Percentiles rank a stretch among this genome's conserved stretches.
Evolutionary conservation across 1,140 invertebrate species (phyloP).

Genomic region (Orius insidiosus): DNA sequence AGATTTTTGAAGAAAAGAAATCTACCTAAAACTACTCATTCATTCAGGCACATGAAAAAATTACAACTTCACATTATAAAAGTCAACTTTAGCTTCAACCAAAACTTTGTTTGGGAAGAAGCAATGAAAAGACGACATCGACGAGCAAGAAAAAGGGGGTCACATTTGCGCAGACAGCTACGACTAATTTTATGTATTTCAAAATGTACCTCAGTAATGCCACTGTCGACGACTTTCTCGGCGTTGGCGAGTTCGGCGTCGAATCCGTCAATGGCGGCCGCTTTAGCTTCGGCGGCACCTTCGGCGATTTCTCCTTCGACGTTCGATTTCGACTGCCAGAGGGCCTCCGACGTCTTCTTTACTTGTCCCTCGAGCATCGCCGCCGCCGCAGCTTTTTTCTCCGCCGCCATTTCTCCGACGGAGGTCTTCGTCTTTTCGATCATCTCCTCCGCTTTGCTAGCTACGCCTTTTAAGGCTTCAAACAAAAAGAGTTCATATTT

Average conservation of each 20-base stretch:
- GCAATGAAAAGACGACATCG: neutral
- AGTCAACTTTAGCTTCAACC: too few species aligned
- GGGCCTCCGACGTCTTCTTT: constrained; percentile 21
- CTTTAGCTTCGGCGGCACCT: constrained; percentile 18
- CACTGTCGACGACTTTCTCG: constrained; percentile 17
- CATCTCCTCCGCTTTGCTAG: constrained; percentile 21
- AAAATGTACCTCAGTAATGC: constrained; percentile 18
- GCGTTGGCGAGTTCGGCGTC: constrained; percentile 19
- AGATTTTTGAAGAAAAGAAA: too few species aligned
- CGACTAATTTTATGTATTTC: neutral
- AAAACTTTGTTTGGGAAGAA: too few species aligned
- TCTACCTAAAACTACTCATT: too few species aligned
- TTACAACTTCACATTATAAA: too few species aligned
- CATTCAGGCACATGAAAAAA: too few species aligned
- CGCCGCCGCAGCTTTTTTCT: constrained; percentile 22
- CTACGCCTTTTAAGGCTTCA: constrained; percentile 22
- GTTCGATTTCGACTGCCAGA: constrained; percentile 19
- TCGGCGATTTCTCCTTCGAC: constrained; percentile 18
- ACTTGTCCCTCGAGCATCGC: constrained; percentile 21
- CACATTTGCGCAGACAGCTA: neutral
- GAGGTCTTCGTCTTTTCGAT: constrained; percentile 23
- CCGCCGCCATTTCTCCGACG: constrained; percentile 21
- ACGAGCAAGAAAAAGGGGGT: neutral
- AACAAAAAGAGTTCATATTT: constrained; percentile 11
- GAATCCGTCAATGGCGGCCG: constrained; percentile 22